Evolutionary conservation across 1,140 invertebrate species (phyloP).

Genomic region (Vanessa tameamea): DNA sequence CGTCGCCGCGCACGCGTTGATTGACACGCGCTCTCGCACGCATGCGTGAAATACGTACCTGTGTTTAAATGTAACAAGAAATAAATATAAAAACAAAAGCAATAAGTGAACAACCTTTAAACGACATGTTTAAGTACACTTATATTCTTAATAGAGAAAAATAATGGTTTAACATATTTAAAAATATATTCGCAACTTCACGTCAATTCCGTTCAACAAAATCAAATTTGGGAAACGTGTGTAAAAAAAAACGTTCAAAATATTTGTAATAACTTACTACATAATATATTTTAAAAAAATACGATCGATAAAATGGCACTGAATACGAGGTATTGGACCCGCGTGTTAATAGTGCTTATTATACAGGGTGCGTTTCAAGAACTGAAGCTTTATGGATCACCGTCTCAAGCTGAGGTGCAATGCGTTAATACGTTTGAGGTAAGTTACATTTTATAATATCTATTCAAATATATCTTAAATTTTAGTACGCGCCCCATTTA

Average conservation of each 20-base stretch:
- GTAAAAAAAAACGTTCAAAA: no score
- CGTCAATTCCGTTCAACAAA: no score
- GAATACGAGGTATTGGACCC: slow-evolving; percentile 49
- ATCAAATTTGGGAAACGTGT: no score
- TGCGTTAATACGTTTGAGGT: slow-evolving; percentile 83
- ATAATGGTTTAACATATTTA: not conserved
- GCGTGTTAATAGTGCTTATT: slow-evolving; percentile 72
- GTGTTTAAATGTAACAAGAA: slow-evolving; percentile 6
- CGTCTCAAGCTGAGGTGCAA: slow-evolving; percentile 85
- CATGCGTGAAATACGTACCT: slow-evolving; percentile 17
- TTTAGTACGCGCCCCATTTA: no score
- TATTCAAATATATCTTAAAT: not conserved
- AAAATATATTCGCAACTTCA: no score
- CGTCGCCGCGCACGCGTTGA: slow-evolving; percentile 51
- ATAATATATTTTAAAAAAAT: not conserved
- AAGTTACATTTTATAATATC: slow-evolving; percentile 47
- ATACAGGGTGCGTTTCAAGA: slow-evolving; percentile 89
- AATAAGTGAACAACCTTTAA: not conserved
- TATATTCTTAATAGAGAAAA: not conserved
- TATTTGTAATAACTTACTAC: no score
- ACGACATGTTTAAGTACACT: not conserved
- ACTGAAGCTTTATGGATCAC: slow-evolving; percentile 85
- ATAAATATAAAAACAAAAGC: slow-evolving; percentile 1
- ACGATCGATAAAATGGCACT: slow-evolving; percentile 56
- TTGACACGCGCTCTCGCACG: slow-evolving; percentile 49